Base-by-base conservation (phyloP, 2,113 vertebrate species). In the Meleagris gallopavo region DNA sequence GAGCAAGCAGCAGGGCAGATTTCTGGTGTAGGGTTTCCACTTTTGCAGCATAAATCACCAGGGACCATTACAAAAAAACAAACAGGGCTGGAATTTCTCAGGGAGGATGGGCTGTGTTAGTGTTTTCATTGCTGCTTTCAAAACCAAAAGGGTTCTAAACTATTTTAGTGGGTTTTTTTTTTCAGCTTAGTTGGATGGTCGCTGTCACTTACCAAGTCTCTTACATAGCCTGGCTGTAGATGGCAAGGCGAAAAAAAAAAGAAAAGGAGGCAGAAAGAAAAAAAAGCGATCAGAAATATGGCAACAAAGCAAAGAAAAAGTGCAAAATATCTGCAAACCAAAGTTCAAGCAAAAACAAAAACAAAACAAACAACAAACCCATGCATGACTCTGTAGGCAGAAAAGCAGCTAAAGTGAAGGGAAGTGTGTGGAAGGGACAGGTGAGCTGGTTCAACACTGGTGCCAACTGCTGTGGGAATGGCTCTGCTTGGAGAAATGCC, bases 221-320 rank as follows among this genome's bases (percentile, higher is more conserved):
- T 99, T 98, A 99, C 97, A 99, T 98, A 99, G 98, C 99, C 98
- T 98, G 99, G 99, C 99, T 99, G 99, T 90, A 98, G 98, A 97
- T 97, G 98, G 97, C 97, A 98, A 98, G 97, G 94, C 95, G 97
- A 96, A 77, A 96, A 96, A 95, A 97, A 93, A 96, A 92, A 96
- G 20, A 46, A 86, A 95, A 80, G 89, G 88, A 93, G 79, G 88
- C 86, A 94, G 97, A 95, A 97, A 96, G 94, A 96, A 98, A 98
- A 97, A 97, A 97, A 98, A 96, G 96, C 95, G 96, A 95, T 98
- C 96, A 98, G 98, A 97, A 98, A 97, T 96, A 98, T 93, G 94
- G 95, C 94, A 97, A 97, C 82, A 83, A 94, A 97, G 96, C 95
- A 96, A 97, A 97, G 94, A 82, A 97, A 98, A 97, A 97, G 96